These are phyloP conservation scores for Galeruca laticollis DNA, from an alignment of 2,888 invertebrate genomes.

Conservation along the genomic window DNA sequence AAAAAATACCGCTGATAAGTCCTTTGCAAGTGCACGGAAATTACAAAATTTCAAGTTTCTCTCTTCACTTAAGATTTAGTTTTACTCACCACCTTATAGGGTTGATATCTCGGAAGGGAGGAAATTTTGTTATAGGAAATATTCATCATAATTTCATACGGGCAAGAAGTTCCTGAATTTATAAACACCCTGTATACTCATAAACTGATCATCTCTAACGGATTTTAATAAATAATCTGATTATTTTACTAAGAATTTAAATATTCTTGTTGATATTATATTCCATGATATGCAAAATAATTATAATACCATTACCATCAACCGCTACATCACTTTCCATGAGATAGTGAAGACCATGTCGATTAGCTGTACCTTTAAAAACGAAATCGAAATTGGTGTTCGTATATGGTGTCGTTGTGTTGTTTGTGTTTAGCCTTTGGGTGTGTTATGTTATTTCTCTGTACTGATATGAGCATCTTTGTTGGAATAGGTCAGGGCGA, in stretches of 20 bases:
- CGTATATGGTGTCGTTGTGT: conserved; percentile 29
- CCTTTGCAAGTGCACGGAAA: too few relatives aligned
- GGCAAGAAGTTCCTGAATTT: too few relatives aligned
- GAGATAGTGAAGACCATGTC: conserved; percentile 35
- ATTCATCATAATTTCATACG: too few relatives aligned
- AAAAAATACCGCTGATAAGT: too few relatives aligned
- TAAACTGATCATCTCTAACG: too few relatives aligned
- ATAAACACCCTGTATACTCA: too few relatives aligned
- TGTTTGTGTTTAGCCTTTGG: conserved; percentile 23
- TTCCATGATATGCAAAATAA: neutral
- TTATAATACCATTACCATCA: conserved; percentile 14
- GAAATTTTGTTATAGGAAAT: too few relatives aligned
- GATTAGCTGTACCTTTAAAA: conserved; percentile 46
- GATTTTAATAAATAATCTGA: too few relatives aligned
- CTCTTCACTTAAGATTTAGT: too few relatives aligned
- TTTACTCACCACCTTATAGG: too few relatives aligned
- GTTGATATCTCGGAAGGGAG: too few relatives aligned
- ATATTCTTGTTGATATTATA: neutral
- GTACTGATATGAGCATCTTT: conserved; percentile 2
- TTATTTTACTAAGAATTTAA: neutral
- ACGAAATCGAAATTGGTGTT: conserved; percentile 46
- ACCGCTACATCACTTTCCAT: conserved; percentile 34
- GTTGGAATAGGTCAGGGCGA: conserved; percentile 16
- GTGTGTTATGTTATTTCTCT: conserved; percentile 21
- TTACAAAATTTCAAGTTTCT: too few relatives aligned